Evolutionary conservation across 2,888 invertebrate genomes (phyloP), one percentile per base, ranked within the genome.

Genomic region (Iphiclides podalirius): DNA sequence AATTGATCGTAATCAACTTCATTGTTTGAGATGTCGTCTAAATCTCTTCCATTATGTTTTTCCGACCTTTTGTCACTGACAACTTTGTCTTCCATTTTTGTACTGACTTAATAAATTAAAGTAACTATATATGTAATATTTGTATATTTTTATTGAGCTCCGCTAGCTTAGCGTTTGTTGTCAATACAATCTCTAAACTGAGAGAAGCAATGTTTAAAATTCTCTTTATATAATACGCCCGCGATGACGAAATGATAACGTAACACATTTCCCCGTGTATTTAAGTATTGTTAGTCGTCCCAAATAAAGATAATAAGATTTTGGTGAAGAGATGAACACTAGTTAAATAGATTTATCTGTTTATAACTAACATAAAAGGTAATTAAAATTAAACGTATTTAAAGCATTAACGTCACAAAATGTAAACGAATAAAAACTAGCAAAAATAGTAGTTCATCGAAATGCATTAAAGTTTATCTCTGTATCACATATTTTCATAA

Each of bases 1-100:
- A 81, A 49, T 20, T 70, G 60, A 46, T 81, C 82, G 41, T 76
- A 81, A 35, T 75, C 69, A 1, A 78, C 63, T 37, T 55, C 44
- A 8, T 52, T 34, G 9, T 44, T 49, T 16, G 34, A 35, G 4
- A 20, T 31, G 16, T 38, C 47, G 15, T 44, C 44, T 42, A 15
- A 33, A 1, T 45, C 40, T 2, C 26, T 28, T 0, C 16, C 20
- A 11, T 34, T 31, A 12, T 28, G 39, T 47, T 37, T 38, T n/a
- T 41, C 26, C 28, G 23, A n/a, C 4, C 14, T 8, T 40, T 51
- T 41, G 13, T 41, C 49, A 13, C 26, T 52, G 38, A 42, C 28
- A 13, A 17, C 36, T 45, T 35, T 41, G 20, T 50, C 49, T 39
- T 49, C 45, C 50, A 50, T 50, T 34, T 43, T 44, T 7, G 17